Evolutionary conservation across 2,888 invertebrate genomes (phyloP).

Genomic region (Gymnoscelis rufifasciata): DNA sequence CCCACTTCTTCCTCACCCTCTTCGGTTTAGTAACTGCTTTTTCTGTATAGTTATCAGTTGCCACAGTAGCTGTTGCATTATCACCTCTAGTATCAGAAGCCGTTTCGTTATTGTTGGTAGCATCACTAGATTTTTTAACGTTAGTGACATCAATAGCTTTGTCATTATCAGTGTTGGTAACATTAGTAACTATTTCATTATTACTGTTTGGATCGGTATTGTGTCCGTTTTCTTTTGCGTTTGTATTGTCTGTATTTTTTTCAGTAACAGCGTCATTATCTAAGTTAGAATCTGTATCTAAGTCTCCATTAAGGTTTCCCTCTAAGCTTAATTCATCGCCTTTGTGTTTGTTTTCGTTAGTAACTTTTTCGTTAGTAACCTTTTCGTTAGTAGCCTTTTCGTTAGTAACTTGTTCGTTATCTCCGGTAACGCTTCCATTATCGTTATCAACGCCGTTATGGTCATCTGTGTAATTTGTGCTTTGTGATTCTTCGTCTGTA

Average conservation of each 20-base stretch:
- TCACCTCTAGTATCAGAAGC: too few relatives aligned
- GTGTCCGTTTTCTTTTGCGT: too few relatives aligned
- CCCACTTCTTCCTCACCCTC: conserved; percentile 19
- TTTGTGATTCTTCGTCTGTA: too few relatives aligned
- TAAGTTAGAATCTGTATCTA: not conserved
- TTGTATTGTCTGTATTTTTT: too few relatives aligned
- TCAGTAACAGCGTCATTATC: not conserved
- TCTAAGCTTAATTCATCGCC: too few relatives aligned
- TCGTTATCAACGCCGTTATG: conserved; percentile 1
- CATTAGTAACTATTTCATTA: not conserved
- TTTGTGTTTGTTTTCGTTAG: too few relatives aligned
- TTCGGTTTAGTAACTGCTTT: conserved; percentile 5
- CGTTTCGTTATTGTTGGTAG: too few relatives aligned
- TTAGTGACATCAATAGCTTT: too few relatives aligned
- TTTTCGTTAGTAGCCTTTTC: not conserved
- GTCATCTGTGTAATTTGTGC: conserved; percentile 5
- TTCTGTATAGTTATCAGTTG: not conserved
- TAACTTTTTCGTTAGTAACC: not conserved
- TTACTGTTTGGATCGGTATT: too few relatives aligned
- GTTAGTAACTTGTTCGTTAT: conserved; percentile 1
- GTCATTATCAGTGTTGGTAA: conserved; percentile 1
- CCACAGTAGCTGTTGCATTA: not conserved
- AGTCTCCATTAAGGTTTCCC: not conserved
- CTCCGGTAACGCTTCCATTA: not conserved
- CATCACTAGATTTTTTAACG: too few relatives aligned